Base-by-base conservation (phyloP, 2,113 vertebrate species). In the Nothoprocta pentlandii region DNA sequence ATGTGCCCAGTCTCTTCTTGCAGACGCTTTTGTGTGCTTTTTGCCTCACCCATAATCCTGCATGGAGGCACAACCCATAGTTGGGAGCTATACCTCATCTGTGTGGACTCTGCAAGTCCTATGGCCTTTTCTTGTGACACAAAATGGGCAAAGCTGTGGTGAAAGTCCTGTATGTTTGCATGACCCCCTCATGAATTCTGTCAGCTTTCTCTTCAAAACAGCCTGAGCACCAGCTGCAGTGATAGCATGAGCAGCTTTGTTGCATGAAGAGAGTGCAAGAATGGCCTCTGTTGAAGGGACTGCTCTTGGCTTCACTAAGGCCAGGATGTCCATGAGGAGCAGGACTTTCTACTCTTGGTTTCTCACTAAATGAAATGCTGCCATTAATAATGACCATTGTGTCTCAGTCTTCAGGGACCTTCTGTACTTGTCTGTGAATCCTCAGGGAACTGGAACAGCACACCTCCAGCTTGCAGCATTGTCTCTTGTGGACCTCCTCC, bases 331-430 rank as follows among this genome's bases (percentile, higher is more conserved):
- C 67, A 21, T 39, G 44, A 56, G 61, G 68, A 86, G 11, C 25
- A 91, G 92, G 41, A 10, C 32, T 28, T 49, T 59, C 49, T 66
- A 7, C 12, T 73, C 36, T 16, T 15, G 34, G 4, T 49, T 34
- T 7, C 30, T 83, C 49, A 30, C 9, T 19, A 41, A 44, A 21
- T 74, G 61, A 61, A 78, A 42, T 39, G 16, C 5, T 44, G 89
- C 25, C 22, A 16, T 93, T 90, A 80, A 47, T 83, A 76, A 96
- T 54, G 44, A 26, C 47, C 16, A 69, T 94, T 96, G 42, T 94
- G 80, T 95, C 78, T 90, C 97, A 99, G 99, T 86, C 98, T 99
- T 94, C 99, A 99, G 98, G 99, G 99, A 73, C 92, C 98, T 70
- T 93, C 98, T 62, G 80, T 98, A 41, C 96, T 99, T 66, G 95